phyloP scores from a whole-genome alignment of 2,888 invertebrate genomes.

The Falcaria lacertinaria region DNA sequence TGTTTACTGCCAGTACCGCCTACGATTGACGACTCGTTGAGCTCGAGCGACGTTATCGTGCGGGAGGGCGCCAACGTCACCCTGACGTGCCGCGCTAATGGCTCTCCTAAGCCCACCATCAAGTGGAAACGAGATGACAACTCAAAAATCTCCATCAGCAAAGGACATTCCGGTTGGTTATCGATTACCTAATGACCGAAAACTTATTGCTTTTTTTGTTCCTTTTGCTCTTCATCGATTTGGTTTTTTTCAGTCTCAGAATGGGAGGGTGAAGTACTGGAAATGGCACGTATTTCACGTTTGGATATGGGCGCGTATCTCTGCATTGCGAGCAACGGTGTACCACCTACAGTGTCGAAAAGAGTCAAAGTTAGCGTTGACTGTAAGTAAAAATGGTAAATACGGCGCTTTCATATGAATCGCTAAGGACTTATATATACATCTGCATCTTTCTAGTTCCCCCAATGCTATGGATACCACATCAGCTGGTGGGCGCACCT shows the following conservation, averaged over 20 bases:
- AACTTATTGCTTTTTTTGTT: conserved; percentile 13
- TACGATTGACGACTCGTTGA: conserved; percentile 93
- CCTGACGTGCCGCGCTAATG: conserved; percentile 92
- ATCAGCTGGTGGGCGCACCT: conserved; percentile 93
- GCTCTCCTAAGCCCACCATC: conserved; percentile 92
- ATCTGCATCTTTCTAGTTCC: conserved; percentile 82
- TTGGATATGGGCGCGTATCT: conserved; percentile 95
- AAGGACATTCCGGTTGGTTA: conserved; percentile 85
- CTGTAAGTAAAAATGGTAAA: conserved; percentile 83
- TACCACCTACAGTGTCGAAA: conserved; percentile 94
- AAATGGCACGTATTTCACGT: conserved; percentile 90
- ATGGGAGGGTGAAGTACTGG: conserved; percentile 91
- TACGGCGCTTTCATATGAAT: background rate
- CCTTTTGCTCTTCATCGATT: conserved; percentile 8
- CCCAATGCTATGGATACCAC: conserved; percentile 95
- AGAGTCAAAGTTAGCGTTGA: conserved; percentile 96
- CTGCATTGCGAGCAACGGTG: conserved; percentile 94
- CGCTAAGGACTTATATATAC: background rate
- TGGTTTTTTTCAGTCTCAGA: conserved; percentile 84
- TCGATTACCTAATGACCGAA: conserved; percentile 27
- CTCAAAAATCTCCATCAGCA: conserved; percentile 91
- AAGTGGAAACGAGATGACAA: conserved; percentile 96
- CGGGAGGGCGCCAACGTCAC: conserved; percentile 94
- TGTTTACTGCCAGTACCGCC: conserved; percentile 88
- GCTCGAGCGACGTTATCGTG: conserved; percentile 94